Base-by-base conservation (phyloP, 2,113 vertebrate species). In the Camelus dromedarius region DNA sequence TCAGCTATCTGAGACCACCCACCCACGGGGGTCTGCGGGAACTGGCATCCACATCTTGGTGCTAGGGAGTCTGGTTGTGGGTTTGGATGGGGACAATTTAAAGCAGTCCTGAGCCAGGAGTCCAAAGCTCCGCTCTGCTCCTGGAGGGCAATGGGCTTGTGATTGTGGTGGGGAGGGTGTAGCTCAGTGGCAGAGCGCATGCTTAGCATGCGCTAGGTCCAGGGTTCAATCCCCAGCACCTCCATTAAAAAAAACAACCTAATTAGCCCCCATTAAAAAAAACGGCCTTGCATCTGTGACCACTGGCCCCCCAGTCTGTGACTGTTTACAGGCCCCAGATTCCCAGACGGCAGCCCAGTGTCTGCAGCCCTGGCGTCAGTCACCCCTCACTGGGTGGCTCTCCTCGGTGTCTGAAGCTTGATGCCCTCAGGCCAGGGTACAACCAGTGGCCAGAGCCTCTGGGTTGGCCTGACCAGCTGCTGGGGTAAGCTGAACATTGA, bases 141-240 rank as follows among this genome's bases (percentile, higher is more conserved):
- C 12, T 15, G 1, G 3, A 28, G 52, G 38, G 38, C 8, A 3
- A 6, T 0, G 35, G 48, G 20, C 18, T 5, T 6, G 24, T 0
- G 2, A 32, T 3, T 35, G 58, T 62, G 92, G 6, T 66, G 38
- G 38, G 38, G 38, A 42, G 38, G 38, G 38, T 42, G 38, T 42
- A 42, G 38, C 38, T 42, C 38, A 42, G 38, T 42, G 38, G 38
- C 38, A 42, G 38, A 42, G 38, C 38, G 38, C 38, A 42, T 42
- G 38, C 38, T 42, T 42, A 42, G 38, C 38, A 42, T 42, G 38
- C 38, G 38, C 38, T 42, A 42, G 38, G 38, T 42, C 38, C 38
- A 42, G 38, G 38, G 38, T 42, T 42, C 38, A 42, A 42, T 42
- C 38, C 38, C 38, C 38, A 42, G 38, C 38, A 42, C 38, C 38